A percentile compares a stretch with the other conserved stretches of the same genome.
Conservation (phyloP, 2,797 vertebrate genomes). For the Novumbra hubbsi region DNA sequence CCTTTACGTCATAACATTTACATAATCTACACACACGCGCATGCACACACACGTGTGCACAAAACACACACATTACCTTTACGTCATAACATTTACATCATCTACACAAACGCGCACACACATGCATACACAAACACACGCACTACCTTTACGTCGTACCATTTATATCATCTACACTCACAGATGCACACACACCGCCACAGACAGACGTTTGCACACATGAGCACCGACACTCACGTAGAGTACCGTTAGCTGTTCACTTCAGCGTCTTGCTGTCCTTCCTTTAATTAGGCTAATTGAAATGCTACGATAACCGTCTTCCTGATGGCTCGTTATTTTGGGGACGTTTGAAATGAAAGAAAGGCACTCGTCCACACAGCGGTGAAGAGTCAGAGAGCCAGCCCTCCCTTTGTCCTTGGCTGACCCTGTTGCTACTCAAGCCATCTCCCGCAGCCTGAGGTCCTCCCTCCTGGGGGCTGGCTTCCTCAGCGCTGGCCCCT, state of each 20-base stretch:
- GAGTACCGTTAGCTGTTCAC: constrained; percentile 48
- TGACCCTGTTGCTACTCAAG: constrained; percentile 25
- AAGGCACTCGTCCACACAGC: constrained; percentile 32
- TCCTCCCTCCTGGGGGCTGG: background rate
- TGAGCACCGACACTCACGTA: constrained; percentile 24
- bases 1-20: too few species aligned
- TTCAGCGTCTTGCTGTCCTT: constrained; percentile 49
- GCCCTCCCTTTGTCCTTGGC: constrained; percentile 21
- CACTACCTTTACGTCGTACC: background rate
- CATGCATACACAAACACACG: constrained; percentile 16
- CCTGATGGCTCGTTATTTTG: constrained; percentile 70
- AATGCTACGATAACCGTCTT: constrained; percentile 71
- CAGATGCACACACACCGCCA: constrained; percentile 1
- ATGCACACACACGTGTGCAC: constrained; percentile 25
- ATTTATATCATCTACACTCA: too few species aligned
- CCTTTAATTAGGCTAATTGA: constrained; percentile 76
- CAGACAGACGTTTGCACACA: constrained; percentile 14
- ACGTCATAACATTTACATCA: too few species aligned
- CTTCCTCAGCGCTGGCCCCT: background rate
- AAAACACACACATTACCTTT: background rate
- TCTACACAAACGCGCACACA: constrained; percentile 26
- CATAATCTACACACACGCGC: constrained; percentile 5
- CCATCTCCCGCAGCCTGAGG: background rate
- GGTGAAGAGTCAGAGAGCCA: constrained; percentile 6
- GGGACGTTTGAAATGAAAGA: constrained; percentile 54